phyloP scores from a whole-genome alignment of 2,888 invertebrate species.

The Pyrrhia umbra region DNA sequence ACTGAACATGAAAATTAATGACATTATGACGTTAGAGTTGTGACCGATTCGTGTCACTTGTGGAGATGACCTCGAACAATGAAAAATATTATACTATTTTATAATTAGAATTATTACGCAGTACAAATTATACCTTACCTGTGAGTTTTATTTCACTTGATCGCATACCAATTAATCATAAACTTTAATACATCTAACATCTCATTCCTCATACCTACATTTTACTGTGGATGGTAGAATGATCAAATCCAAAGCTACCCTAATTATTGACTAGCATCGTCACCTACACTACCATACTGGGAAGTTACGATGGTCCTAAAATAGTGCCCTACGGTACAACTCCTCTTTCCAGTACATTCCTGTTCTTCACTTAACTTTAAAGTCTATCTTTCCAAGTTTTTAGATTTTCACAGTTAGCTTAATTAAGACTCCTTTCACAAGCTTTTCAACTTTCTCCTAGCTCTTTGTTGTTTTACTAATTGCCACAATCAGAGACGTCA shows the following conservation, averaged over 20 bases:
- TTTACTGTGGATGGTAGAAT: neutral
- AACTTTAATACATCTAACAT: too few relatives aligned
- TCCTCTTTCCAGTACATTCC: neutral
- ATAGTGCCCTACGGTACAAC: constrained; percentile 7
- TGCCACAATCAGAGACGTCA: neutral
- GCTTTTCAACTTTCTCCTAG: constrained; percentile 15
- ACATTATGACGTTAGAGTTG: constrained; percentile 9
- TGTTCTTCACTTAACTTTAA: neutral
- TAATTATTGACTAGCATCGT: too few relatives aligned
- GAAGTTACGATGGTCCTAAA: neutral
- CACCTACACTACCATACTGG: too few relatives aligned
- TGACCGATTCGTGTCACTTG: constrained; percentile 3
- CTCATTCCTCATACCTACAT: too few relatives aligned
- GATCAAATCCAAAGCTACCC: neutral
- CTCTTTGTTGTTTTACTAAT: constrained; percentile 14
- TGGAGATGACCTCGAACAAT: too few relatives aligned
- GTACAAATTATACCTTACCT: too few relatives aligned
- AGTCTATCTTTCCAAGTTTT: constrained; percentile 10
- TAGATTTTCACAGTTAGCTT: constrained; percentile 11
- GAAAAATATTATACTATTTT: too few relatives aligned
- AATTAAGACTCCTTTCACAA: constrained; percentile 7
- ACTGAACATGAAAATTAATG: constrained; percentile 31
- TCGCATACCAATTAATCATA: too few relatives aligned
- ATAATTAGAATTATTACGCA: too few relatives aligned
- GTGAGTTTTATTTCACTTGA: too few relatives aligned